Base-by-base conservation (phyloP, 2,113 vertebrate species). In the Kryptolebias marmoratus region DNA sequence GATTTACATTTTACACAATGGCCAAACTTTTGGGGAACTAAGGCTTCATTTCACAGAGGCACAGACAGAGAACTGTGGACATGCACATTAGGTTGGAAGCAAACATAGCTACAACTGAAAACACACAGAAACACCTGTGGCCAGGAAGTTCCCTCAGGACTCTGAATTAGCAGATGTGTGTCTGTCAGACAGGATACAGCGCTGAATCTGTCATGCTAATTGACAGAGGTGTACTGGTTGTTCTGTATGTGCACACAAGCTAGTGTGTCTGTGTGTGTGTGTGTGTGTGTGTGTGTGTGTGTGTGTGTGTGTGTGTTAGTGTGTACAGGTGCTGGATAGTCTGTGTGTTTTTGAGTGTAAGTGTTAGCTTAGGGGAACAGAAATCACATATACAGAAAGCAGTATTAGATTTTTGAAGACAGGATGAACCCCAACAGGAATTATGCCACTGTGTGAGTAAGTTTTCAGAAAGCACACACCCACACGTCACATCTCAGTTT, bases 201-300 rank as follows among this genome's bases (percentile, higher is more conserved):
- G 70, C 5, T 47, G 47, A 36, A 77, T 82, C 73, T 53, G 71
- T 86, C 81, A 80, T 56, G 36, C 58, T 89, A 84, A 84, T 73
- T 84, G 74, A 80, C 76, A 79, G 53, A 70, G 68, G 79, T 57
- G 58, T 30, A 75, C 49, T 49, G 53, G 42, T 49, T 3, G 0
- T 10, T 42, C 39, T 4, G 32, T 36, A 3, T 36, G 32, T 36
- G 32, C 22, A 22, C 22, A 22, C 22, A 22, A 22, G 22, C 22
- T 22, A 22, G 5, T 63, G 0, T 11, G 71, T 58, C 49, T 59
- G 55, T 55, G 31, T 42, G 31, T 44, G 58, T 61, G 52, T 66
- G 53, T 52, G 45, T 49, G 22, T 47, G 44, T 15, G 18, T 50
- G 45, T 15, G 18, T 50, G 45, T 7, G 30, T 39, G 44, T 27